A percentile compares a stretch with the other conserved stretches of the same genome.
Conservation (phyloP, 2,797 vertebrate genomes). For the Catostomus latipinnis region DNA sequence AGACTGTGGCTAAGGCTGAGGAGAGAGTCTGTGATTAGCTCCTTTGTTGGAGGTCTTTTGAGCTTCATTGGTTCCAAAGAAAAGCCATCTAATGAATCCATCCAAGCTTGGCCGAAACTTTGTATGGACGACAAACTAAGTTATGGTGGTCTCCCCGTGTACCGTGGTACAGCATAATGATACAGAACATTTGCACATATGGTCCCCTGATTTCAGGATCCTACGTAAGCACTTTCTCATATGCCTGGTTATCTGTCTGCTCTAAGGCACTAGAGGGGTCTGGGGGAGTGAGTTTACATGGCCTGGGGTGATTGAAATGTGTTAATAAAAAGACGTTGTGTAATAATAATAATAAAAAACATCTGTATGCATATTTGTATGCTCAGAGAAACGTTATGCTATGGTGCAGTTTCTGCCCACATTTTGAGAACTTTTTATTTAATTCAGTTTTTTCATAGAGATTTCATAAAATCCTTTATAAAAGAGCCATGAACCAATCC, state of each 20-base stretch:
- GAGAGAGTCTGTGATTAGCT: constrained; percentile 86
- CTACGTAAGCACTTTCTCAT: constrained; percentile 76
- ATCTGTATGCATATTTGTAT: not conserved
- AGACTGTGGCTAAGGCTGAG: constrained; percentile 38
- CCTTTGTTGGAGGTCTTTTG: constrained; percentile 87
- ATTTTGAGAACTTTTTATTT: too few species aligned
- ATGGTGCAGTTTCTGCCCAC: too few species aligned
- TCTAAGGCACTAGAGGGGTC: not conserved
- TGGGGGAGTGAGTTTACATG: not conserved
- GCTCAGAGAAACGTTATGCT: too few species aligned
- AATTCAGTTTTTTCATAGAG: too few species aligned
- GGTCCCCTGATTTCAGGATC: constrained; percentile 70
- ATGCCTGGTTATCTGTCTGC: constrained; percentile 64
- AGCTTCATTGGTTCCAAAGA: constrained; percentile 89
- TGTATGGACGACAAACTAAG: constrained; percentile 88
- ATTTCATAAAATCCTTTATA: too few species aligned
- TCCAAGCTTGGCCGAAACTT: constrained; percentile 89
- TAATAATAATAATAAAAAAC: not conserved
- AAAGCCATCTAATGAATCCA: constrained; percentile 88
- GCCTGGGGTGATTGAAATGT: not conserved
- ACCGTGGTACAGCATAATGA: constrained; percentile 74
- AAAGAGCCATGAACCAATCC: too few species aligned
- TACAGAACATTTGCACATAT: constrained; percentile 82
- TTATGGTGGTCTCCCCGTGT: constrained; percentile 83
- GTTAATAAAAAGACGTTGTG: not conserved